These are phyloP conservation scores for Sinocyclocheilus rhinocerous DNA, from an alignment of 2,113 vertebrate species.

Conservation along the genomic window DNA sequence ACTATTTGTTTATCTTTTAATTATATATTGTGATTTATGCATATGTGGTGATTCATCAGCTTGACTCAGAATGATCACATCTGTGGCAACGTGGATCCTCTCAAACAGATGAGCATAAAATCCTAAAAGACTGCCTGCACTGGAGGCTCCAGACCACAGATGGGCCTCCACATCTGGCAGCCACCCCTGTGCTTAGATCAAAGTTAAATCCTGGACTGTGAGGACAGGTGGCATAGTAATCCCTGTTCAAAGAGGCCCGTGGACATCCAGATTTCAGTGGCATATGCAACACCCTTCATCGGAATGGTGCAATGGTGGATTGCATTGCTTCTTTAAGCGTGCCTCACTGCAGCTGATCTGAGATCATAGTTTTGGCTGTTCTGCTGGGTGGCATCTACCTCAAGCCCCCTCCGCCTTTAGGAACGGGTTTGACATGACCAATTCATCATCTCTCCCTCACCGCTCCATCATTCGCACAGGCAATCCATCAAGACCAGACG, in stretches of 20 bases:
- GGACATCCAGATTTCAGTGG: slow-evolving; percentile 4
- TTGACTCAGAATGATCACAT: neutral
- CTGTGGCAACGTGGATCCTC: slow-evolving; percentile 42
- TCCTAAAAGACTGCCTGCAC: slow-evolving; percentile 56
- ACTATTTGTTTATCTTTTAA: neutral
- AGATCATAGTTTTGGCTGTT: neutral
- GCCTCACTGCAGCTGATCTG: neutral
- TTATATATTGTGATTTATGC: neutral
- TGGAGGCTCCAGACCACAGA: slow-evolving; percentile 43
- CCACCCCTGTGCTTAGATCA: slow-evolving; percentile 65
- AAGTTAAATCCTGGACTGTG: slow-evolving; percentile 53
- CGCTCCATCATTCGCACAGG: slow-evolving; percentile 51
- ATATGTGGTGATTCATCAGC: neutral
- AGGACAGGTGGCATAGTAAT: slow-evolving; percentile 47
- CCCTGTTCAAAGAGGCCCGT: neutral
- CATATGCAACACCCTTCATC: slow-evolving; percentile 1
- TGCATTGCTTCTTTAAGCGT: neutral
- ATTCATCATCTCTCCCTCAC: slow-evolving; percentile 50
- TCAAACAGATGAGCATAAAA: slow-evolving; percentile 48
- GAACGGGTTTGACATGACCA: slow-evolving; percentile 55
- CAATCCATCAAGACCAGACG: slow-evolving; percentile 44
- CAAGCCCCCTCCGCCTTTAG: slow-evolving; percentile 56
- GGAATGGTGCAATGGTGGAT: neutral
- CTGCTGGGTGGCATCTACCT: slow-evolving; percentile 15
- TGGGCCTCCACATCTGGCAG: slow-evolving; percentile 70